These are phyloP conservation scores for Ptychoptera contaminata DNA, from an alignment of 2,888 invertebrate species.

Conservation along the genomic window DNA sequence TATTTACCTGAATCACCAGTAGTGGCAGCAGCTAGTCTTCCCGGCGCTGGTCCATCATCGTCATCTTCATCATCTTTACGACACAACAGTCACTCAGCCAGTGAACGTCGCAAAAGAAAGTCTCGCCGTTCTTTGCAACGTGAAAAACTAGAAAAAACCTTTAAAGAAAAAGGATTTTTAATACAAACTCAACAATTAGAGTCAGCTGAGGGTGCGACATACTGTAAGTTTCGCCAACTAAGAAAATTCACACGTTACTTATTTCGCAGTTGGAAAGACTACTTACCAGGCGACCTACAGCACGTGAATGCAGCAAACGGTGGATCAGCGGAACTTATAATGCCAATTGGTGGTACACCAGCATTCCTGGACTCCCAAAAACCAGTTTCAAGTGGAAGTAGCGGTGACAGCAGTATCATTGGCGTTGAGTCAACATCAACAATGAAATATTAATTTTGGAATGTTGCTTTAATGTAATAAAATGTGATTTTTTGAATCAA, in stretches of 20 bases:
- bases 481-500: too few species aligned
- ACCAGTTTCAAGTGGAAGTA: too few species aligned
- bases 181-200: constrained; percentile 88
- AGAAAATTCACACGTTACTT: constrained; percentile 82
- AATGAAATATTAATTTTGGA: too few species aligned
- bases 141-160: constrained; percentile 80
- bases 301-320: constrained; percentile 9
- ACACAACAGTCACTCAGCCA: constrained; percentile 15
- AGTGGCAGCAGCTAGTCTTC: constrained; percentile 19
- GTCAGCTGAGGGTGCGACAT: constrained; percentile 84
- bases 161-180: constrained; percentile 82
- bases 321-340: too few species aligned
- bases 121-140: constrained; percentile 69
- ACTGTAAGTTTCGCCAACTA: constrained; percentile 82
- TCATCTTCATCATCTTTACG: constrained; percentile 23
- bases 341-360: too few species aligned
- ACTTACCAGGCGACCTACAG: constrained; percentile 61
- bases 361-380: too few species aligned
- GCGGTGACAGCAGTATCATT: too few species aligned
- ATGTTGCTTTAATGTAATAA: too few species aligned
- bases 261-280: constrained; percentile 87
- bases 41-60: constrained; percentile 14
- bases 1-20: constrained; percentile 24
- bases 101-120: constrained; percentile 46
- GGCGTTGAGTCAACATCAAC: too few species aligned